Percentiles rank a stretch among this genome's conserved stretches.
Evolutionary conservation across 2,888 invertebrate species (phyloP).

Genomic region (Oscheius sp.): DNA sequence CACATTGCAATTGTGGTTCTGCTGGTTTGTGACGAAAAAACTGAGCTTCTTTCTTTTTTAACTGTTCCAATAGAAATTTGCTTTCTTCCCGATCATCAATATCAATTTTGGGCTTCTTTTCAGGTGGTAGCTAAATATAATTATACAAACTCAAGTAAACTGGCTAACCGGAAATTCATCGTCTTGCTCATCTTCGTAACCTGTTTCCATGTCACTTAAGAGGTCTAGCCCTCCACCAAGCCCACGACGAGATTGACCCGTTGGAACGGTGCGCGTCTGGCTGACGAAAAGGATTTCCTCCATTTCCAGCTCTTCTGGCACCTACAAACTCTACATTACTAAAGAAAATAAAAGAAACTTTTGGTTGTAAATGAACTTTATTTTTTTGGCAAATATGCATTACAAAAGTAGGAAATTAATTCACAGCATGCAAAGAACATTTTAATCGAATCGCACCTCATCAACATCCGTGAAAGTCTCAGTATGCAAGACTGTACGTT

Average conservation of each 20-base stretch:
- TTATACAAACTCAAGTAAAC: background rate
- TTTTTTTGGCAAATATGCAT: background rate
- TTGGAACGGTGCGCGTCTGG: background rate
- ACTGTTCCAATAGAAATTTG: slow-evolving; percentile 30
- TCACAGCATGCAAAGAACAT: background rate
- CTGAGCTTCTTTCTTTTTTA: background rate
- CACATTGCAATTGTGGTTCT: background rate
- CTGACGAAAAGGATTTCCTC: slow-evolving; percentile 7
- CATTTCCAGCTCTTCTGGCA: slow-evolving; percentile 20
- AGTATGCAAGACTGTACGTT: slow-evolving; percentile 31
- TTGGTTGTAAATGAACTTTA: background rate
- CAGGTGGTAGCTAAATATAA: slow-evolving; percentile 39
- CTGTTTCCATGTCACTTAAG: slow-evolving; percentile 7
- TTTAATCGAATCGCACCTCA: slow-evolving; percentile 34
- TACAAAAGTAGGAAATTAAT: background rate
- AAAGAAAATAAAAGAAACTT: background rate
- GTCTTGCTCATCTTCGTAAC: slow-evolving; percentile 22
- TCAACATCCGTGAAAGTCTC: slow-evolving; percentile 20
- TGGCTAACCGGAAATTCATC: slow-evolving; percentile 29
- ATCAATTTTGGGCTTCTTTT: slow-evolving; percentile 56
- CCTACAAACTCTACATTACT: background rate
- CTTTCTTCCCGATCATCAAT: slow-evolving; percentile 35
- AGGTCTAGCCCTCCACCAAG: slow-evolving; percentile 11
- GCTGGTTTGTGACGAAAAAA: background rate
- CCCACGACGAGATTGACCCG: background rate